phyloP scores from a whole-genome alignment of 2,797 vertebrate genomes.

The Enteromius unitaeniatus region DNA sequence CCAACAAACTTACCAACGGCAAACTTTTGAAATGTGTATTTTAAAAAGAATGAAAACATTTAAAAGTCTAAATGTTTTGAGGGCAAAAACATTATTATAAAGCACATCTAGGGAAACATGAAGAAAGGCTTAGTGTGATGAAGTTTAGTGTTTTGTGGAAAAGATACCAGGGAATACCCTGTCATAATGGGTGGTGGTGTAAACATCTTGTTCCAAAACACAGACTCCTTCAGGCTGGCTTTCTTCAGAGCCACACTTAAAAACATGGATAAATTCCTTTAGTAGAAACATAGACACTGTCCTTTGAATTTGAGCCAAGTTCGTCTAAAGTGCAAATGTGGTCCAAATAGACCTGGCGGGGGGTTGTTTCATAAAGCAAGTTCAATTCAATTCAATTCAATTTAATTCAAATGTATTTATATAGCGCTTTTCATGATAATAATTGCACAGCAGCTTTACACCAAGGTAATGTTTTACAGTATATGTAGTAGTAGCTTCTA shows the following conservation, averaged over 20 bases:
- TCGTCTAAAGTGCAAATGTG: background rate
- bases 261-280: background rate
- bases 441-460: too few relatives aligned
- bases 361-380: background rate
- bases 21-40: background rate
- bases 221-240: constrained; percentile 16
- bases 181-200: constrained; percentile 44
- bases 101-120: background rate
- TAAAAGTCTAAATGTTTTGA: background rate
- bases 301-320: constrained; percentile 36
- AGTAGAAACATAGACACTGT: background rate
- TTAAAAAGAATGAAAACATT: too few relatives aligned
- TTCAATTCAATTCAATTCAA: too few relatives aligned
- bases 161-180: constrained; percentile 39
- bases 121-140: background rate
- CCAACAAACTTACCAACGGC: background rate
- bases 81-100: background rate
- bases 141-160: constrained; percentile 23
- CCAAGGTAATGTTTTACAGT: too few relatives aligned
- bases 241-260: constrained; percentile 37
- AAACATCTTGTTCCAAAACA: constrained; percentile 48
- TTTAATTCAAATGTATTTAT: too few relatives aligned
- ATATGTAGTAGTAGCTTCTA: too few relatives aligned
- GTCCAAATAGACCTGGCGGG: background rate
- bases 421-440: too few relatives aligned